Evolutionary conservation across 2,888 invertebrate species (phyloP).

Genomic region (Melanargia galathea): DNA sequence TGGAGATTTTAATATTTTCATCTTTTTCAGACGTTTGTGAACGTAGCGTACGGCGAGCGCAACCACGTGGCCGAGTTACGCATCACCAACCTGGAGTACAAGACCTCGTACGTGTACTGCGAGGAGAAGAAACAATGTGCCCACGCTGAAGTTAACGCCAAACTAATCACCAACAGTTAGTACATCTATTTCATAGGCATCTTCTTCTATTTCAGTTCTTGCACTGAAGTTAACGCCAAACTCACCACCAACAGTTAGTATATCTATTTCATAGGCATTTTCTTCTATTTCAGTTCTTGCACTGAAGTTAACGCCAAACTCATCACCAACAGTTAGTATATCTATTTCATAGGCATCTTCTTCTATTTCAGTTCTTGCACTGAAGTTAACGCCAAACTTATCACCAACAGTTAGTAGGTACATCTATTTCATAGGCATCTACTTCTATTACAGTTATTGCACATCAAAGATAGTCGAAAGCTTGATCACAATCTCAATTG

Average conservation of each 20-base stretch:
- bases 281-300: no score
- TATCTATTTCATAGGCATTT: neutral
- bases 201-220: no score
- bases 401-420: conserved; percentile 63
- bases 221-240: conserved; percentile 85
- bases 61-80: conserved; percentile 87
- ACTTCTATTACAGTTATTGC: no score
- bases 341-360: neutral
- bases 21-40: conserved; percentile 81
- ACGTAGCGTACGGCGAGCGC: conserved; percentile 86
- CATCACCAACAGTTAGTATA: conserved; percentile 66
- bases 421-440: neutral
- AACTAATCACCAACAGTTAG: conserved; percentile 73
- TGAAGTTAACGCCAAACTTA: conserved; percentile 84
- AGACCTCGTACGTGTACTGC: conserved; percentile 87
- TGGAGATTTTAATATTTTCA: neutral
- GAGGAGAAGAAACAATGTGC: conserved; percentile 91
- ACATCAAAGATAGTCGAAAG: neutral
- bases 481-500: no score
- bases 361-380: no score
- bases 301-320: conserved; percentile 85
- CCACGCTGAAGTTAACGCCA: conserved; percentile 86
- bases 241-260: conserved; percentile 70
- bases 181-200: conserved; percentile 23
- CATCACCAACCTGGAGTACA: conserved; percentile 87